Evolutionary conservation across 2,113 vertebrate species (phyloP).

Genomic region (Phainopepla nitens): DNA sequence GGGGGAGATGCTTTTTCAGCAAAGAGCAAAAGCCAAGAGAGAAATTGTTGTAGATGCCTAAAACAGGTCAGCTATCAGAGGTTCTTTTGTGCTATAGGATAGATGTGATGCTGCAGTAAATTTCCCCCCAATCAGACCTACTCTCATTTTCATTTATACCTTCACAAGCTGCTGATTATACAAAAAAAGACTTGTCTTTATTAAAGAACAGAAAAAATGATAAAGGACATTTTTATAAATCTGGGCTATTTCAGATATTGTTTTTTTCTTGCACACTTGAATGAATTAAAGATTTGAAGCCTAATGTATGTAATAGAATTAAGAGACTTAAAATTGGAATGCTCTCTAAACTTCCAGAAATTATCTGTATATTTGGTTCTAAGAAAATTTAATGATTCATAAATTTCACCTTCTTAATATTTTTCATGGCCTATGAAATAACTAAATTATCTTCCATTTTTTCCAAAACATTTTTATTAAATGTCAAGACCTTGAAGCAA

Average conservation of each 20-base stretch:
- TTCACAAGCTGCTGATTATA: background rate
- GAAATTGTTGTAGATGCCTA: background rate
- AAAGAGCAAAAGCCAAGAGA: background rate
- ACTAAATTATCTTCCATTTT: background rate
- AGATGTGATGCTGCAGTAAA: background rate
- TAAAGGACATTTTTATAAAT: background rate
- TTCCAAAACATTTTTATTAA: background rate
- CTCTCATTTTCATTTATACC: background rate
- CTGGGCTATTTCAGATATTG: background rate
- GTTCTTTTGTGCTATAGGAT: background rate
- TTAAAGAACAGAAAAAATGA: background rate
- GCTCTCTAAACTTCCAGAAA: background rate
- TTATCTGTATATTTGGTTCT: background rate
- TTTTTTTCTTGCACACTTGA: background rate
- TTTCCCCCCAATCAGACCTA: background rate
- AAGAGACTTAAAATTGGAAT: background rate
- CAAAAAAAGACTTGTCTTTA: background rate
- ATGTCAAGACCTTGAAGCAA: background rate
- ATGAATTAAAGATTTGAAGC: background rate
- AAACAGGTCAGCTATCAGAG: fast-evolving
- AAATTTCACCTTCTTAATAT: background rate
- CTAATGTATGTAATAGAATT: background rate
- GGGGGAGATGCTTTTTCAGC: background rate
- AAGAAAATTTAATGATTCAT: background rate
- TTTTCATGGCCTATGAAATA: background rate